Percentiles rank a stretch among this genome's conserved stretches.
Conservation (phyloP, 92 coral and sea anemone species). For the Actinostola sp. region DNA sequence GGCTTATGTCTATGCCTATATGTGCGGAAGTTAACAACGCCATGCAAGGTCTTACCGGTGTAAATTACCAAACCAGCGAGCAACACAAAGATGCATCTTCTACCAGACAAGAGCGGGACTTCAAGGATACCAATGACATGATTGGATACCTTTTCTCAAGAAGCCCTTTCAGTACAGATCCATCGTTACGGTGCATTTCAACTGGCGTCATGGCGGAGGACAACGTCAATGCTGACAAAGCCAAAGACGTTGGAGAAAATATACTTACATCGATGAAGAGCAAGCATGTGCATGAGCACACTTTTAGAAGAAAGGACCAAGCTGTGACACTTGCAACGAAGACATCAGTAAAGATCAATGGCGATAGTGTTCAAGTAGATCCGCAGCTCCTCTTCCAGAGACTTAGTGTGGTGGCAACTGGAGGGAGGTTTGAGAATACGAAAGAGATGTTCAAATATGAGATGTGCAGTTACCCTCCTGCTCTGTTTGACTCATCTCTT, state of each 20-base stretch:
- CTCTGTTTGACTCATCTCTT: constrained; percentile 46
- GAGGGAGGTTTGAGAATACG: constrained; percentile 29
- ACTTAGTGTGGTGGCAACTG: constrained; percentile 38
- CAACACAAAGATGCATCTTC: constrained; percentile 40
- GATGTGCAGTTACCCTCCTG: constrained; percentile 59
- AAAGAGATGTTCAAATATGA: constrained; percentile 22
- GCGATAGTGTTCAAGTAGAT: constrained; percentile 37
- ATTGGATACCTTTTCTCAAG: constrained; percentile 11
- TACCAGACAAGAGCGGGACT: constrained; percentile 31
- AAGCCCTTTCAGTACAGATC: constrained; percentile 36
- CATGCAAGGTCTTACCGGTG: constrained; percentile 60
- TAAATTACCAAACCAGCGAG: constrained; percentile 30
- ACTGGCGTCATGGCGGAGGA: constrained; percentile 40
- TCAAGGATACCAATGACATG: constrained; percentile 24
- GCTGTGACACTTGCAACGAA: constrained; percentile 43
- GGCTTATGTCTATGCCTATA: constrained; percentile 43
- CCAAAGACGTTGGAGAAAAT: constrained; percentile 21
- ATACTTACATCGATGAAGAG: constrained; percentile 17
- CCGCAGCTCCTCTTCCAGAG: constrained; percentile 58
- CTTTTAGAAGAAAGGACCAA: constrained; percentile 33
- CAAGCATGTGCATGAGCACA: constrained; percentile 23
- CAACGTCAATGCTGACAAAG: constrained; percentile 23
- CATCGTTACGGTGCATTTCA: constrained; percentile 27
- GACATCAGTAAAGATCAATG: constrained; percentile 25
- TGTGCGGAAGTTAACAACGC: constrained; percentile 48